Evolutionary conservation across 2,888 invertebrate species (phyloP).

Genomic region (Oligia latruncula): DNA sequence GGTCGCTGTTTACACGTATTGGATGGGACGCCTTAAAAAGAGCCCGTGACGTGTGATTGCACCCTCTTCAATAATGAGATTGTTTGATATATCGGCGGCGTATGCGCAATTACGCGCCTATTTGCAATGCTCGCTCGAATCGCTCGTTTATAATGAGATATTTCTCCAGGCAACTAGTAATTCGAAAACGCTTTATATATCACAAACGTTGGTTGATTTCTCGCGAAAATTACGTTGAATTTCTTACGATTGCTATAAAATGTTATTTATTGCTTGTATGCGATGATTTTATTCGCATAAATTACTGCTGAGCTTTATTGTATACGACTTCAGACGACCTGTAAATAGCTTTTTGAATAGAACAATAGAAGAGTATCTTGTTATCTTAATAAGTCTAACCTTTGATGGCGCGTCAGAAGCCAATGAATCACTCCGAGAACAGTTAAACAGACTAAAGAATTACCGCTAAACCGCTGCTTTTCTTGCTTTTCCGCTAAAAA

Average conservation of each 20-base stretch:
- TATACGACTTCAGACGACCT: conserved; percentile 65
- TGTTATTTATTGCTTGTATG: conserved; percentile 73
- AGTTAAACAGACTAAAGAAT: background rate
- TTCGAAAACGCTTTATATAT: conserved; percentile 78
- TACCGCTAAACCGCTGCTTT: background rate
- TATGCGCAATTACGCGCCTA: conserved; percentile 81
- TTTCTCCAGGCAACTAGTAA: conserved; percentile 78
- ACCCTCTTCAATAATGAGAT: conserved; percentile 75
- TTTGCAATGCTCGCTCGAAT: conserved; percentile 76
- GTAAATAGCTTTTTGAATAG: conserved; percentile 52
- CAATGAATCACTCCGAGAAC: conserved; percentile 17
- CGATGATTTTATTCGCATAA: conserved; percentile 74
- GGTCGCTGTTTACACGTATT: conserved; percentile 79
- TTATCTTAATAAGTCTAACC: conserved; percentile 38
- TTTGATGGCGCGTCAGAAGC: conserved; percentile 28
- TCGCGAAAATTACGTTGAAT: conserved; percentile 77
- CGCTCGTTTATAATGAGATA: conserved; percentile 78
- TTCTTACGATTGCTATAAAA: conserved; percentile 73
- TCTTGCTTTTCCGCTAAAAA: background rate
- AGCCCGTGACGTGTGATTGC: conserved; percentile 72
- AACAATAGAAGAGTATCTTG: conserved; percentile 38
- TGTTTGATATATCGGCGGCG: conserved; percentile 79
- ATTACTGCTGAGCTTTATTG: conserved; percentile 71
- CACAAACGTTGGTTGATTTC: conserved; percentile 67
- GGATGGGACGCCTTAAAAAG: conserved; percentile 74